phyloP scores from a whole-genome alignment of 2,797 vertebrate species.

The Micrastur ruficollis region DNA sequence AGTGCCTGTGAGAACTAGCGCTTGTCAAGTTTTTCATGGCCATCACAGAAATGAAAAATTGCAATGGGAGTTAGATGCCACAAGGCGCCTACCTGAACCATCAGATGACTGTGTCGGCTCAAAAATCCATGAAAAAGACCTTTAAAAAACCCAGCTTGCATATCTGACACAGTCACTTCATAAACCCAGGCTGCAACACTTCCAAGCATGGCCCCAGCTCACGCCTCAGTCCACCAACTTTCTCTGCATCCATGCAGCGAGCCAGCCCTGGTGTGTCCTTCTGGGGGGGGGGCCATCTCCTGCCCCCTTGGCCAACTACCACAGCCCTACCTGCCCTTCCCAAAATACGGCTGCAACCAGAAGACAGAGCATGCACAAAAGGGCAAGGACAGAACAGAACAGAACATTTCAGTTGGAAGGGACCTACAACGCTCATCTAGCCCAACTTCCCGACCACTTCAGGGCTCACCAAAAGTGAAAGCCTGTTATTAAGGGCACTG shows the following conservation, averaged over 20 bases:
- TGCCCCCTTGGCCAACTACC: not conserved
- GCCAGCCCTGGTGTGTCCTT: not conserved
- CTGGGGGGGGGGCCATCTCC: not conserved
- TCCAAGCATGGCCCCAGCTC: not conserved
- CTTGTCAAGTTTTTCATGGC: not conserved
- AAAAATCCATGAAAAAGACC: not conserved
- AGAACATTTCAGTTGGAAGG: not conserved
- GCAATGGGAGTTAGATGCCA: not conserved
- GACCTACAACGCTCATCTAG: not conserved
- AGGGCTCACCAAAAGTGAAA: not conserved
- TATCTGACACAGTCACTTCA: not conserved
- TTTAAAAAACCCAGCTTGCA: not conserved
- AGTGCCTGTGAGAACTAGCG: not conserved
- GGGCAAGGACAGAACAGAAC: not conserved
- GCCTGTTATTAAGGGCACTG: not conserved
- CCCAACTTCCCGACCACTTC: not conserved
- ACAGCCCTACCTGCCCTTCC: not conserved
- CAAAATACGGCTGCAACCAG: accelerated
- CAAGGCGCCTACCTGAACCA: not conserved
- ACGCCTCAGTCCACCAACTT: accelerated
- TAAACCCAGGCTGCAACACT: not conserved
- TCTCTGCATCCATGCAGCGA: accelerated
- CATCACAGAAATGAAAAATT: not conserved
- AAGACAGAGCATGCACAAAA: not conserved
- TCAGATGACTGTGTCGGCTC: not conserved